phyloP scores from a whole-genome alignment of 2,797 vertebrate genomes.

The Sebastes trivittatus region DNA sequence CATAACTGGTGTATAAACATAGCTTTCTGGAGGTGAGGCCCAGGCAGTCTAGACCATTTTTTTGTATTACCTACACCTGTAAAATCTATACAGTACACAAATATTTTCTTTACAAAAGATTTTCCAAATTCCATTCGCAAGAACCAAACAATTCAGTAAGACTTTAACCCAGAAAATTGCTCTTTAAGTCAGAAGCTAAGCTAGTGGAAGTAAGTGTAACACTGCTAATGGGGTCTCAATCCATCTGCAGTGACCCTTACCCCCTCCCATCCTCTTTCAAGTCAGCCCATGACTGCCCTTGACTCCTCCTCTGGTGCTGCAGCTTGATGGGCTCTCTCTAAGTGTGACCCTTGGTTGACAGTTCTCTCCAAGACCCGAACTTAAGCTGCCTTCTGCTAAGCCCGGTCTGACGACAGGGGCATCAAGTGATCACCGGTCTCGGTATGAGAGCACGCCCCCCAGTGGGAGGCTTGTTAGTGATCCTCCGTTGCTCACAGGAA shows the following conservation, averaged over 20 bases:
- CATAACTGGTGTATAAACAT: neutral
- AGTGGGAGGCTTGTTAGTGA: slow-evolving; percentile 61
- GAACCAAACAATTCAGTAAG: neutral
- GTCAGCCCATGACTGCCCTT: slow-evolving; percentile 72
- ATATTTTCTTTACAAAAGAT: neutral
- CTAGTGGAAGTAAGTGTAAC: slow-evolving; percentile 74
- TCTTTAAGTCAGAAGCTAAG: slow-evolving; percentile 64
- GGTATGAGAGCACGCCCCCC: slow-evolving; percentile 55
- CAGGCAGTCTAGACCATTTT: neutral
- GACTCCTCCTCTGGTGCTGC: slow-evolving; percentile 71
- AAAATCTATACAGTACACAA: neutral
- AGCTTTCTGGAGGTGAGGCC: neutral
- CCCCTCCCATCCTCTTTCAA: slow-evolving; percentile 60
- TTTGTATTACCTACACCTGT: neutral
- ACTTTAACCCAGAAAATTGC: slow-evolving; percentile 33
- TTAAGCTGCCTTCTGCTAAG: slow-evolving; percentile 69
- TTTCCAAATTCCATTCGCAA: neutral
- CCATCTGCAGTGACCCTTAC: slow-evolving; percentile 68
- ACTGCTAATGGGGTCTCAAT: slow-evolving; percentile 75
- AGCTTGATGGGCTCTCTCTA: slow-evolving; percentile 54
- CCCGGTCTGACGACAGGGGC: slow-evolving; percentile 71
- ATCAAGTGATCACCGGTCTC: slow-evolving; percentile 76
- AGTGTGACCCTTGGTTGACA: slow-evolving; percentile 74
- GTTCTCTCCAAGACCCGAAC: slow-evolving; percentile 65
- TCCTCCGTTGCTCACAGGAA: slow-evolving; percentile 44